Conservation (phyloP, 2,888 invertebrate genomes). For the Hesperia comma region DNA sequence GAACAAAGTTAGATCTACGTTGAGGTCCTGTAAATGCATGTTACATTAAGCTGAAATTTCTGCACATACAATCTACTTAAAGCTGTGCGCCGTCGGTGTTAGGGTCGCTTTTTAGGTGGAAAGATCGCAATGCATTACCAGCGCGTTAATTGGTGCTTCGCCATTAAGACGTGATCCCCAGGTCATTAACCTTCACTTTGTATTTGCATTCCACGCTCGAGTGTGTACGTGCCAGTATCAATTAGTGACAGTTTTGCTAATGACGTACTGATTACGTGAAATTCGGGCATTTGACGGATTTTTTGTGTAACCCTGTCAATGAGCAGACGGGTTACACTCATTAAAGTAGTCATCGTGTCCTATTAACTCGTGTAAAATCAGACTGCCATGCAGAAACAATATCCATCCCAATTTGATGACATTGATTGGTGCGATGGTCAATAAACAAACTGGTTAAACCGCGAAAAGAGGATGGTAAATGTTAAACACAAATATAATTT, state of each 20-base stretch:
- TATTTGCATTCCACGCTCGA: conserved; percentile 45
- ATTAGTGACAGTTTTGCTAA: conserved; percentile 22
- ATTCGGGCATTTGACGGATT: background rate
- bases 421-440: too few relatives aligned
- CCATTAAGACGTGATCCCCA: conserved; percentile 54
- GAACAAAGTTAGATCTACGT: conserved; percentile 16
- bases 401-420: too few relatives aligned
- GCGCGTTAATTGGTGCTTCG: conserved; percentile 56
- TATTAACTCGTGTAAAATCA: too few relatives aligned
- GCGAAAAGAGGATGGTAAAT: too few relatives aligned
- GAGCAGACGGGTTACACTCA: too few relatives aligned
- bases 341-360: too few relatives aligned
- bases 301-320: too few relatives aligned
- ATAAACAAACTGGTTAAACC: too few relatives aligned
- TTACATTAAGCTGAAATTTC: conserved; percentile 32
- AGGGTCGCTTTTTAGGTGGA: conserved; percentile 10
- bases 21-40: conserved; percentile 22
- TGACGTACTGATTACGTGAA: conserved; percentile 6
- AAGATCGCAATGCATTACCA: conserved; percentile 36
- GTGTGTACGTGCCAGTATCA: conserved; percentile 35
- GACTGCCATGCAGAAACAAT: too few relatives aligned
- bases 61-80: background rate
- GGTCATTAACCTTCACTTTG: conserved; percentile 56
- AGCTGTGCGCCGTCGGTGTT: background rate
- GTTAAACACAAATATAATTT: too few relatives aligned